A percentile compares a stretch with the other conserved stretches of the same genome.
Conservation (phyloP, 2,113 vertebrate species). For the Anguilla rostrata region DNA sequence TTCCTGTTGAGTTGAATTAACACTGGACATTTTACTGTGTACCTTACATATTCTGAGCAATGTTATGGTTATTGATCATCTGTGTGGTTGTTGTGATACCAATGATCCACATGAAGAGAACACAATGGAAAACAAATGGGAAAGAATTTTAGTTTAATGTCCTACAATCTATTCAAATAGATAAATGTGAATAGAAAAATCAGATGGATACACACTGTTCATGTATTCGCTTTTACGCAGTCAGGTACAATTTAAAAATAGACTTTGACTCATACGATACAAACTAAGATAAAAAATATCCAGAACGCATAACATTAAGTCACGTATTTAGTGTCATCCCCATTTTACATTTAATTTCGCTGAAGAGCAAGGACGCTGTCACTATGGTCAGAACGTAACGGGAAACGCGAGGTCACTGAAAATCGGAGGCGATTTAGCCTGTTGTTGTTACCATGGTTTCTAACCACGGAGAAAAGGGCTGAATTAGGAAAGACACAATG, state of each 20-base stretch:
- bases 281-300: no score
- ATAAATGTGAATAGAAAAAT: no score
- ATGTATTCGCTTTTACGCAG: no score
- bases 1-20: no score
- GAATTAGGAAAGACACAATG: constrained; percentile 53
- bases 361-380: not conserved
- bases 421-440: constrained; percentile 55
- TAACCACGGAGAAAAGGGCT: constrained; percentile 46
- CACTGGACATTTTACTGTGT: no score
- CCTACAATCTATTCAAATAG: no score
- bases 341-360: not conserved
- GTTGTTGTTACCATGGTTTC: constrained; percentile 73
- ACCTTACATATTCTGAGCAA: no score
- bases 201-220: no score
- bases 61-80: not conserved
- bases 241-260: no score
- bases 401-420: constrained; percentile 2
- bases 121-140: not conserved
- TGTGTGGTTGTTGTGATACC: not conserved
- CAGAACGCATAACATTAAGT: no score
- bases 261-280: no score
- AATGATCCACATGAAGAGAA: not conserved
- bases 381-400: not conserved
- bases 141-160: not conserved
- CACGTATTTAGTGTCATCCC: not conserved